Base-by-base conservation (phyloP, 2,797 vertebrate species). In the Ctenopoma kingsleyae region DNA sequence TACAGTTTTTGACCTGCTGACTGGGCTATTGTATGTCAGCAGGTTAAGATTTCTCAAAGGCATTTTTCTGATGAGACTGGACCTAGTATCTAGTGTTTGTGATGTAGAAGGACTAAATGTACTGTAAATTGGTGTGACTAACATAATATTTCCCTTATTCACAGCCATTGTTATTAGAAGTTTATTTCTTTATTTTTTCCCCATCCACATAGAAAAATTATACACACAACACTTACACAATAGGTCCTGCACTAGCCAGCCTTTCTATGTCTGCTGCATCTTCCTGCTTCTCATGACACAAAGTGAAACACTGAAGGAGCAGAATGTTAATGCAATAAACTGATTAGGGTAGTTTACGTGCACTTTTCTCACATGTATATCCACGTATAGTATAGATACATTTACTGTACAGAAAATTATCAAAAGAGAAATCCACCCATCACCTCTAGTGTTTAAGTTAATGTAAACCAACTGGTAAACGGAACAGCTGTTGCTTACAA, bases 201-300 rank as follows among this genome's bases (percentile, higher is more conserved):
- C 78, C 47, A 55, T 57, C 65, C 68, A 92, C 70, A 90, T 89
- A 91, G 63, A 90, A 93, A 88, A 83, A 73, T 44, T 81, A 78
- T 67, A 86, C 81, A 86, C 79, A 81, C 76, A 81, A 74, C 65
- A 81, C 76, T 43, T 76, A 50, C 68, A 87, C 77, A 76, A 83
- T 55, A 80, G 19, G 35, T 71, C 71, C 63, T 82, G 75, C 75
- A 83, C 67, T 53, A 80, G 84, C 55, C 59, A 68, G 41, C 72
- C 47, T 61, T 56, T 83, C 63, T 13, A 77, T 72, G 71, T 74
- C 36, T 61, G 65, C 56, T 78, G 46, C 38, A 68, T 63, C 46
- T 43, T 79, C 11, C 50, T 55, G 46, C 80, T 64, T 38, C 0
- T 10, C 5, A 15, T 59, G 62, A 72, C 25, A 59, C 40, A 64